phyloP scores from a whole-genome alignment of 2,113 vertebrate genomes.

The Psophia crepitans region DNA sequence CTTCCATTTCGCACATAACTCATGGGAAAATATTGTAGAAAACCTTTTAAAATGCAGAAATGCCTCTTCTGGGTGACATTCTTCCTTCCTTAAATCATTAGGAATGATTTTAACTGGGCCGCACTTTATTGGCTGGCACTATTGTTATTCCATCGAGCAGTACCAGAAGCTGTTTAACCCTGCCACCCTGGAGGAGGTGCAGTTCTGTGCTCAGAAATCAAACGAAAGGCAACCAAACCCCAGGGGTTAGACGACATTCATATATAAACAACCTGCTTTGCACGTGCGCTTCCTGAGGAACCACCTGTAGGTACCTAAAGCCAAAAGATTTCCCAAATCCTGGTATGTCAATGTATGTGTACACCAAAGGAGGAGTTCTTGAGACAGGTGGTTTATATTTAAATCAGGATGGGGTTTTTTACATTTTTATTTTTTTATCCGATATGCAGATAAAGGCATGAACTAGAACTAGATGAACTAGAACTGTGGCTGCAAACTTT shows the following conservation, averaged over 20 bases:
- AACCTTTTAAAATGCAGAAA: slow-evolving; percentile 26
- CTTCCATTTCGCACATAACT: slow-evolving; percentile 6
- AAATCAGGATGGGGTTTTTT: not conserved
- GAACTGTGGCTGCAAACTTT: not conserved
- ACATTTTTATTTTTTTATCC: not conserved
- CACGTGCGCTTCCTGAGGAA: not conserved
- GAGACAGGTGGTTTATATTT: not conserved
- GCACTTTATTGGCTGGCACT: not conserved
- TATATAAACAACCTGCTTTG: not conserved
- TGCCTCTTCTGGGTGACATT: slow-evolving; percentile 18
- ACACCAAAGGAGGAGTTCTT: not conserved
- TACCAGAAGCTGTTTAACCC: not conserved
- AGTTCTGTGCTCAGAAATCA: not conserved
- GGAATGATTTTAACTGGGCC: not conserved
- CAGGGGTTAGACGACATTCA: not conserved
- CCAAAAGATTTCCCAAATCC: not conserved
- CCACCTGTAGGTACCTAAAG: not conserved
- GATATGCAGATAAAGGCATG: not conserved
- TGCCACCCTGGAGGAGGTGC: not conserved
- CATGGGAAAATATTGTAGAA: not conserved
- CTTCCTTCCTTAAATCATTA: not conserved
- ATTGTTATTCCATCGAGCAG: not conserved
- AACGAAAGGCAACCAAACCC: not conserved
- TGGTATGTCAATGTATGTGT: accelerated
- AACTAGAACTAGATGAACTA: not conserved